Evolutionary conservation across 2,888 invertebrate genomes (phyloP).

Genomic region (Drosophila histrio): DNA sequence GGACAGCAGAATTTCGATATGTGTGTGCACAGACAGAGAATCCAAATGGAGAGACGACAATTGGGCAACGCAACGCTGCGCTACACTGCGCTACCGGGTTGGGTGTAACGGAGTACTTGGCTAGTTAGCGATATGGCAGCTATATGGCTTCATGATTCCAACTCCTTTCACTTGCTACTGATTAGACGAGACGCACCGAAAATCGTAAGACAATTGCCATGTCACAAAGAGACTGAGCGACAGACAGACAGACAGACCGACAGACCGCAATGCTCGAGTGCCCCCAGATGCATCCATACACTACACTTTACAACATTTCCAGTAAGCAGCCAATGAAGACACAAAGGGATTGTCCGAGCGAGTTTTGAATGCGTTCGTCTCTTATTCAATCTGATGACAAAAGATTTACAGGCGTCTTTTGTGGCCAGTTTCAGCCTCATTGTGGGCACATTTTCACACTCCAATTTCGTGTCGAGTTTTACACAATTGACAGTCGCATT

Average conservation of each 20-base stretch:
- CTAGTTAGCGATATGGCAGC: slow-evolving; percentile 72
- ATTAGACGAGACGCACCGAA: slow-evolving; percentile 61
- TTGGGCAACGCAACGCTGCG: slow-evolving; percentile 48
- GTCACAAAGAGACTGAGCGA: slow-evolving; percentile 28
- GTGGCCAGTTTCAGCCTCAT: slow-evolving; percentile 46
- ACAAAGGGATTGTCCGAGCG: slow-evolving; percentile 58
- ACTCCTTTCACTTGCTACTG: slow-evolving; percentile 73
- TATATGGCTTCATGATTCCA: slow-evolving; percentile 69
- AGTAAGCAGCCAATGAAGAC: slow-evolving; percentile 18
- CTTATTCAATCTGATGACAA: slow-evolving; percentile 73
- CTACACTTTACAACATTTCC: slow-evolving; percentile 8
- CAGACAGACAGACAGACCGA: neutral
- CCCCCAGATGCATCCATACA: slow-evolving; percentile 43
- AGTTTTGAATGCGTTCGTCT: slow-evolving; percentile 24
- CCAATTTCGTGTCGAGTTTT: slow-evolving; percentile 59
- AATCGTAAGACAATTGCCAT: slow-evolving; percentile 52
- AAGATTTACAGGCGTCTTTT: slow-evolving; percentile 61
- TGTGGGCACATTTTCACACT: slow-evolving; percentile 78
- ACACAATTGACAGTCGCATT: slow-evolving; percentile 45
- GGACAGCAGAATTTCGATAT: slow-evolving; percentile 38
- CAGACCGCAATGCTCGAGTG: slow-evolving; percentile 66
- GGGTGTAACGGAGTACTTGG: slow-evolving; percentile 68
- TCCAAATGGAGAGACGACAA: slow-evolving; percentile 33
- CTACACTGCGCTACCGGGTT: slow-evolving; percentile 78
- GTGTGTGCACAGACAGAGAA: slow-evolving; percentile 39